Evolutionary conservation across 2,113 vertebrate species (phyloP), one percentile per base, ranked within the genome.

Genomic region (Mugil cephalus): DNA sequence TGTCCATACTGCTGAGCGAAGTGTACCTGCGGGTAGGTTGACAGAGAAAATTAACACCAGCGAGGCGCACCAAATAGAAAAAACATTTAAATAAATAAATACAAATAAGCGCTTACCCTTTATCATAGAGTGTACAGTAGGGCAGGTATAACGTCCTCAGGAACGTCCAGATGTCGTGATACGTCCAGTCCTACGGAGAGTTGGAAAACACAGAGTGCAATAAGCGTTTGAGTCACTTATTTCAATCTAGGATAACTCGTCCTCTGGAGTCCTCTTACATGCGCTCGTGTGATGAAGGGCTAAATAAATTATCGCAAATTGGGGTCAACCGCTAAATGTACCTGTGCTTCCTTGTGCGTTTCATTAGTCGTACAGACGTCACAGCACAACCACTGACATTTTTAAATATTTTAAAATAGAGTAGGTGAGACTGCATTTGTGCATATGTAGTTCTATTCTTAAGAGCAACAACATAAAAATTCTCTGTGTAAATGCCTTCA

Each of bases 51-150:
- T 54, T 51, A 42, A 68, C 5, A 15, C 10, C 2, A 35, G n/a
- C 38, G 9, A 30, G 24, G 30, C 7, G 9, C 10, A 11, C 11
- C 12, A 15, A 18, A 21, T 36, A 40, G 4, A 14, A 45, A 45
- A 1, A 1, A 10, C 10, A 30, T n/a, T n/a, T 30, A 34, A 4
- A 7, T 1, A 10, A 10, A n/a, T 8, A 18, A 4, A n/a, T 21
- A 19, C 12, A 35, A 54, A 50, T 18, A 8, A 11, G 4, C 11
- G 59, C 94, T 95, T 87, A 99, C 98, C 98, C 98, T 80, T 94
- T 97, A 80, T 99, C 98, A 0, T 99, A 99, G 15, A 99, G 96
- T 69, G 98, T 83, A 30, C 98, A 99, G 93, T 99, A 99, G 0
- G 97, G 97, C 15, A 99, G 92, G 4, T 95, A 96, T 1, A 99